phyloP scores from a whole-genome alignment of 2,888 invertebrate genomes.

The Thymelicus sylvestris region DNA sequence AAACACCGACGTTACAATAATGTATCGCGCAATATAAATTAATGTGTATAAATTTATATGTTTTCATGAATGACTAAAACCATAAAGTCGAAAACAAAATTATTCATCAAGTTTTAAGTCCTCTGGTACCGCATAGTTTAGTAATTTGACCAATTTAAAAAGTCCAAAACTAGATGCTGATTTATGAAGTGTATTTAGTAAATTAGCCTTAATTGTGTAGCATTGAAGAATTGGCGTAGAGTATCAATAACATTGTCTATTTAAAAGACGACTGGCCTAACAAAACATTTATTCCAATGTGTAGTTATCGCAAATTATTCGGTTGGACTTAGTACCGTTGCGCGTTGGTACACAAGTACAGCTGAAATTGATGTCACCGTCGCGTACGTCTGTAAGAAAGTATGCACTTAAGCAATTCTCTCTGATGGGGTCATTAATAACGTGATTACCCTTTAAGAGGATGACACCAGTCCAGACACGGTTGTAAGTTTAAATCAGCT shows the following conservation, averaged over 20 bases:
- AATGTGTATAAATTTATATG: neutral
- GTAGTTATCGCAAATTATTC: constrained; percentile 3
- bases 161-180: constrained; percentile 15
- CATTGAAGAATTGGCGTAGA: neutral
- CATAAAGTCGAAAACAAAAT: neutral
- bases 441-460: constrained; percentile 39
- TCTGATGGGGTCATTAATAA: constrained; percentile 42
- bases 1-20: constrained; percentile 10
- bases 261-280: constrained; percentile 1
- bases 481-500: constrained; percentile 35
- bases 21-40: constrained; percentile 11
- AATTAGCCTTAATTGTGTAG: constrained; percentile 19
- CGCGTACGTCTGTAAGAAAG: constrained; percentile 35
- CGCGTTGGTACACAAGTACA: constrained; percentile 9
- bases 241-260: constrained; percentile 16
- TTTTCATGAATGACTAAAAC: neutral
- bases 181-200: constrained; percentile 14
- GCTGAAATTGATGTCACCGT: constrained; percentile 32
- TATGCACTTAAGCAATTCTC: constrained; percentile 41
- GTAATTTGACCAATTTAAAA: constrained; percentile 1
- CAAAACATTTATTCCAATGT: neutral
- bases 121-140: neutral
- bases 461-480: constrained; percentile 39
- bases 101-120: neutral
- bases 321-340: no score